Conservation (phyloP, 2,113 vertebrate species). For the Scortum barcoo region DNA sequence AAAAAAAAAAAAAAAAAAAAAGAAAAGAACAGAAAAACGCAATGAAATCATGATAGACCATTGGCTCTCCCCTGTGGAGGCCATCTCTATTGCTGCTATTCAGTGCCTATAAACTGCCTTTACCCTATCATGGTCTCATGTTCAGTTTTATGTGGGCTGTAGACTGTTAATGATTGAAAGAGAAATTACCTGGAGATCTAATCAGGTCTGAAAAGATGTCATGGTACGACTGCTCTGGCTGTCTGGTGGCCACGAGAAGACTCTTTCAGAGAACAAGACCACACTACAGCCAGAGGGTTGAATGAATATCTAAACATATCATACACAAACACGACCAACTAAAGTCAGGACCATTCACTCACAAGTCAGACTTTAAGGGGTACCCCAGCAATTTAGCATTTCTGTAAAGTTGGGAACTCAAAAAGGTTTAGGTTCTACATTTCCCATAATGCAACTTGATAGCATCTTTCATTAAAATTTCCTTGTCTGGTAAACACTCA, state of each 20-base stretch:
- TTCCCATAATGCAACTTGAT: neutral
- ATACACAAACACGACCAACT: neutral
- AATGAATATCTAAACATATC: neutral
- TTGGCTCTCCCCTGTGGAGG: neutral
- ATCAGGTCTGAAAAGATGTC: slow-evolving; percentile 2
- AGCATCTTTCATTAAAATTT: neutral
- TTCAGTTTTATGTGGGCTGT: slow-evolving; percentile 22
- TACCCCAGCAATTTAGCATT: neutral
- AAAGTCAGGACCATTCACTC: neutral
- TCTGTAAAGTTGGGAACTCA: neutral
- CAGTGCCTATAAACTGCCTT: slow-evolving; percentile 1
- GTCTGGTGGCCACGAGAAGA: neutral
- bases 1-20: no score
- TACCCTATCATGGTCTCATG: neutral
- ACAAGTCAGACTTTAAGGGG: neutral
- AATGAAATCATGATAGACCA: neutral
- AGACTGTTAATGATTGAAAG: slow-evolving; percentile 60
- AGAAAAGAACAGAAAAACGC: no score
- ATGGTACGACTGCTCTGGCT: neutral
- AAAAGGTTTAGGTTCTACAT: neutral
- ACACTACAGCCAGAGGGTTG: neutral
- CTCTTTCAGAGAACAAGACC: neutral
- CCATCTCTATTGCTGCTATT: neutral
- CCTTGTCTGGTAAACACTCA: neutral
- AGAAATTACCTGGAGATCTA: slow-evolving; percentile 16